Evolutionary conservation across 2,888 invertebrate genomes (phyloP).

Genomic region (Euphydryas editha): DNA sequence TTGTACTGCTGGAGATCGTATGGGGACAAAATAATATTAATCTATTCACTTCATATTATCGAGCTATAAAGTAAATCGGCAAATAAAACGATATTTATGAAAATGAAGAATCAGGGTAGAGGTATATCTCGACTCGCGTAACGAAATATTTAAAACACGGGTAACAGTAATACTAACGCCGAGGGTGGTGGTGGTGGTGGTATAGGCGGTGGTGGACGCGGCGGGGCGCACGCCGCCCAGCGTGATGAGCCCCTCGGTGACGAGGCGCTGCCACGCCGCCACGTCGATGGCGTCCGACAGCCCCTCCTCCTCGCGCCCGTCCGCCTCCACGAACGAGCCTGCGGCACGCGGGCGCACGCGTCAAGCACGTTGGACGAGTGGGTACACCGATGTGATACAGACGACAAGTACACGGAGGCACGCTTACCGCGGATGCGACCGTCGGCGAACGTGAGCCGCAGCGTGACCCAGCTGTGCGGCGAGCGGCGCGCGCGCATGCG

Average conservation of each 20-base stretch:
- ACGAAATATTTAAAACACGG: too few relatives aligned
- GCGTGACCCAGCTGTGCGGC: constrained; percentile 50
- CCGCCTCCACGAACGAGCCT: constrained; percentile 75
- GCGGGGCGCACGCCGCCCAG: constrained; percentile 64
- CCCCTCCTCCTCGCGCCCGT: constrained; percentile 78
- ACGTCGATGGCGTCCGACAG: constrained; percentile 76
- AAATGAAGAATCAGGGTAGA: too few relatives aligned
- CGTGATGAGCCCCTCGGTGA: constrained; percentile 69
- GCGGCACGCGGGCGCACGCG: too few relatives aligned
- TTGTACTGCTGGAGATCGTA: too few relatives aligned
- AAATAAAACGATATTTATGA: too few relatives aligned
- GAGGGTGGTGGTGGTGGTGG: constrained; percentile 24
- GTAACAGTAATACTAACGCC: too few relatives aligned
- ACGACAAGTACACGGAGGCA: background rate
- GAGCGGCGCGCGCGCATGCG: constrained; percentile 62
- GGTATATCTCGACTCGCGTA: too few relatives aligned
- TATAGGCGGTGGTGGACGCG: constrained; percentile 38
- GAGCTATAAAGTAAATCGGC: too few relatives aligned
- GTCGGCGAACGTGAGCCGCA: constrained; percentile 45
- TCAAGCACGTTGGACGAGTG: too few relatives aligned
- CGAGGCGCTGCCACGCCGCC: constrained; percentile 76
- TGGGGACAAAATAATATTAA: too few relatives aligned
- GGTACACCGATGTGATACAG: too few relatives aligned
- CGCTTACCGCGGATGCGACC: constrained; percentile 47
- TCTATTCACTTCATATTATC: too few relatives aligned